Evolutionary conservation across 2,797 vertebrate species (phyloP).

Genomic region (Fratercula arctica): DNA sequence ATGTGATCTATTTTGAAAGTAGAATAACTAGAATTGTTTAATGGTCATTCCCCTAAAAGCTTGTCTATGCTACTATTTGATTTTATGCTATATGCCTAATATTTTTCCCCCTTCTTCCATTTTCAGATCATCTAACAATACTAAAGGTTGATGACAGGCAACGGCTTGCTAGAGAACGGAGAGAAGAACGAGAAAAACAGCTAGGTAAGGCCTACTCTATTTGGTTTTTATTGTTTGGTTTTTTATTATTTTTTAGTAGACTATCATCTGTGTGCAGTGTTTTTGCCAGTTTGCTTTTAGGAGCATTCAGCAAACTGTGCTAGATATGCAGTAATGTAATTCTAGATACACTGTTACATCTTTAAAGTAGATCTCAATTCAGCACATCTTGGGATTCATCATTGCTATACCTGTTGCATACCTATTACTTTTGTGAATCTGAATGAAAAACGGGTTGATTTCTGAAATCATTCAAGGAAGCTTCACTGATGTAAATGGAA

Average conservation of each 20-base stretch:
- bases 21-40: not conserved
- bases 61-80: not conserved
- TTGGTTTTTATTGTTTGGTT: not conserved
- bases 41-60: not conserved
- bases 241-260: not conserved
- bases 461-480: not conserved
- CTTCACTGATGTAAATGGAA: not conserved
- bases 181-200: slow-evolving; percentile 89
- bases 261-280: not conserved
- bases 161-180: slow-evolving; percentile 89
- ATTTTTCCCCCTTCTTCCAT: not conserved
- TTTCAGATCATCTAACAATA: slow-evolving; percentile 74
- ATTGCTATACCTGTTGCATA: not conserved
- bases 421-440: not conserved
- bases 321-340: not conserved
- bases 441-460: not conserved
- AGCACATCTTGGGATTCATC: not conserved
- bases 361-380: not conserved
- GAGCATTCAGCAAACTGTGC: not conserved
- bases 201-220: slow-evolving; percentile 79
- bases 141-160: slow-evolving; percentile 92
- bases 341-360: not conserved
- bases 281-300: not conserved
- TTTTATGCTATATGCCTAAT: not conserved
- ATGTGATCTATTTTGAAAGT: not conserved